Conservation (phyloP, 2,888 invertebrate genomes). For the Lasioglossum marginatum region DNA sequence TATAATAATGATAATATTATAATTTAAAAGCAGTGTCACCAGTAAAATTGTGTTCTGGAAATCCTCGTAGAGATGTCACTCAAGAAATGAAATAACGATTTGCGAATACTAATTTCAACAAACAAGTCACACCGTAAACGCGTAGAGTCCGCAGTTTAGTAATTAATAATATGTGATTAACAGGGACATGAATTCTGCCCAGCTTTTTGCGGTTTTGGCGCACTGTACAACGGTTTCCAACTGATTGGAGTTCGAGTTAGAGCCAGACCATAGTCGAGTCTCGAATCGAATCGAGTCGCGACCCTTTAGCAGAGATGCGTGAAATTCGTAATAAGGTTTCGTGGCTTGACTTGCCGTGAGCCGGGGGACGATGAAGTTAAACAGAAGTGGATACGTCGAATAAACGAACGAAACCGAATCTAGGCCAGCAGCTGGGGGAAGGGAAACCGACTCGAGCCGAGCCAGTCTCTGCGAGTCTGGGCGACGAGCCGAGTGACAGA, state of each 20-base stretch:
- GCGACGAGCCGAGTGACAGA: background rate
- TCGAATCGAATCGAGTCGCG: background rate
- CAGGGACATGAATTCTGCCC: background rate
- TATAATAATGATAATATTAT: too few relatives aligned
- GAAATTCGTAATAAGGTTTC: slow-evolving; percentile 68
- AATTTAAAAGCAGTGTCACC: too few relatives aligned
- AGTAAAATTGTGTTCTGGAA: too few relatives aligned
- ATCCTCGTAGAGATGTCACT: too few relatives aligned
- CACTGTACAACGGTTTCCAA: background rate
- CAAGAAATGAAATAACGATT: too few relatives aligned
- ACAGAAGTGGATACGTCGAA: slow-evolving; percentile 47
- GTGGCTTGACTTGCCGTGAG: slow-evolving; percentile 41
- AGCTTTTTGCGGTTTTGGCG: background rate
- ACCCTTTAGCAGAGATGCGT: slow-evolving; percentile 56
- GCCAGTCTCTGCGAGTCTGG: background rate
- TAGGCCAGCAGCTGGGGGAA: slow-evolving; percentile 20
- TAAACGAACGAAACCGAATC: slow-evolving; percentile 54
- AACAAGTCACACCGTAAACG: too few relatives aligned
- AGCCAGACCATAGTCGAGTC: background rate
- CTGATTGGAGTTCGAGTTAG: background rate
- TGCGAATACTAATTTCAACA: too few relatives aligned
- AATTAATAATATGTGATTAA: background rate
- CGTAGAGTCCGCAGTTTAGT: background rate
- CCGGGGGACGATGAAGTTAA: slow-evolving; percentile 55
- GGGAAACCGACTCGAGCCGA: background rate